Conservation (phyloP, 2,888 invertebrate genomes). For the Andrena camellia region DNA sequence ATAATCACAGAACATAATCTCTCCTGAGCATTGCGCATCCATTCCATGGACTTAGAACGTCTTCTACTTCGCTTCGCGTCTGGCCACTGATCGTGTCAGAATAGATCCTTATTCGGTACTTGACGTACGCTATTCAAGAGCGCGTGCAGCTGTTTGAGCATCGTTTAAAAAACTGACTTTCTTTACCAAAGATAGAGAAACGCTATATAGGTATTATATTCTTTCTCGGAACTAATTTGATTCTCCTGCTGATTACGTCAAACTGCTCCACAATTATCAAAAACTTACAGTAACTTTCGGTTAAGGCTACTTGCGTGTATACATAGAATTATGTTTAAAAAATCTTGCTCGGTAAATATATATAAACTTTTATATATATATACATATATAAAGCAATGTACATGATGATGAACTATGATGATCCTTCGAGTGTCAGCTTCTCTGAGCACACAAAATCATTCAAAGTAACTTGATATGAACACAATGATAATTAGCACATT, state of each 20-base stretch:
- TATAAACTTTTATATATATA: constrained; percentile 13
- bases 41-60: constrained; percentile 54
- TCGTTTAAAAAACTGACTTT: constrained; percentile 53
- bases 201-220: constrained; percentile 30
- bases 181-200: constrained; percentile 32
- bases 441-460: constrained; percentile 42
- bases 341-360: constrained; percentile 50
- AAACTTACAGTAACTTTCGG: constrained; percentile 58
- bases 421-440: constrained; percentile 35
- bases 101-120: constrained; percentile 31
- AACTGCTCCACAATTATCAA: constrained; percentile 55
- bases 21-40: constrained; percentile 55
- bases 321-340: constrained; percentile 57
- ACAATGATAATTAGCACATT: constrained; percentile 60
- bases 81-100: constrained; percentile 27
- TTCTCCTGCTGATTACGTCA: constrained; percentile 45
- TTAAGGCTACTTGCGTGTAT: constrained; percentile 58
- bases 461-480: constrained; percentile 64
- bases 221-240: constrained; percentile 55
- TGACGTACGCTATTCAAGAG: constrained; percentile 23
- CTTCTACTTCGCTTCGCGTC: constrained; percentile 3
- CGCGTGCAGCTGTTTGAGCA: constrained; percentile 62
- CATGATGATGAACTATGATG: constrained; percentile 33
- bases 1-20: constrained; percentile 67
- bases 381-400: constrained; percentile 38